Evolutionary conservation across 2,888 invertebrate species (phyloP), one percentile per base, ranked within the genome.

Genomic region (Callyntrura sp.): DNA sequence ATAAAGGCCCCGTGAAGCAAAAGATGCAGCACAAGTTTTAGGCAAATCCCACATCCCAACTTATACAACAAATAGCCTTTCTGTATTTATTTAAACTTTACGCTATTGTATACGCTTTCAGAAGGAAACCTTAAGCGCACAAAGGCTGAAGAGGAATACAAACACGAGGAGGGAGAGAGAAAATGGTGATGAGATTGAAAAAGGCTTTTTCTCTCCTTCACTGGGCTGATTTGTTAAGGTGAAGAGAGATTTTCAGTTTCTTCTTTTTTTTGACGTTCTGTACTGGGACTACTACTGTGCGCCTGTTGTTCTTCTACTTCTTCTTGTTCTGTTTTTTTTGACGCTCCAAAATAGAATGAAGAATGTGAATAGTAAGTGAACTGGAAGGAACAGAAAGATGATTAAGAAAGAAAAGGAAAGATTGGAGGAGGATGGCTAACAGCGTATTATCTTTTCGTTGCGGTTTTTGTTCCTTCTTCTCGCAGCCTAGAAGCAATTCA

Each of bases 331-430:
- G 23, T 25, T n/a, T n/a, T 35, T 60, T 12, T 81, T 81, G 43
- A 55, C 62, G 78, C 76, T 78, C 78, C 78, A 62, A 68, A 84
- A 76, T 25, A 51, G 48, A 79, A 25, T 51, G 43, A 87, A 83
- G 82, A 82, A 70, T 87, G 87, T 87, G 82, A 87, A 87, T 82
- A 82, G 88, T 83, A 83, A 88, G 88, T 83, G 83, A 76, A 83
- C 88, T 88, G 88, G 88, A 88, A 88, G 83, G 82, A 70, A 65
- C 17, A 45, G 9, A 48, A 76, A 65, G n/a, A 48, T 23, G 55
- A 55, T 25, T 43, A 55, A 35, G n/a, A 73, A 35, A 35, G 1
- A 76, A 25, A 48, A 51, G 55, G 55, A n/a, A 55, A 68, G 68
- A 79, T 60, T 85, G 28, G 76, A 60, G 62, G 51, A 43, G 60